These are phyloP conservation scores for Cheilinus undulatus DNA, from an alignment of 2,113 vertebrate genomes.

Conservation along the genomic window DNA sequence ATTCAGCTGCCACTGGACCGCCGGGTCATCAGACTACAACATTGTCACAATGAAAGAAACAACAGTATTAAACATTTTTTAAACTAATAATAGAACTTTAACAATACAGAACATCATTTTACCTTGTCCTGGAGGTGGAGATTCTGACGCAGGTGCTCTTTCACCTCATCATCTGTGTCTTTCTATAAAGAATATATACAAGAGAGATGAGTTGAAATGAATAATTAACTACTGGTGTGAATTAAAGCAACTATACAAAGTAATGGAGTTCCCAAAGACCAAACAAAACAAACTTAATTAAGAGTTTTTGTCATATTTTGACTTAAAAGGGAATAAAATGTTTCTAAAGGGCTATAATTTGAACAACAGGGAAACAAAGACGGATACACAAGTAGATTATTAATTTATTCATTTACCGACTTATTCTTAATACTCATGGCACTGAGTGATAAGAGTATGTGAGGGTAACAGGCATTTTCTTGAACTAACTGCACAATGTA, in stretches of 20 bases:
- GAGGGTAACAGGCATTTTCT: too few relatives aligned
- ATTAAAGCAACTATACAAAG: too few relatives aligned
- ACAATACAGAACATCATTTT: slow-evolving; percentile 25
- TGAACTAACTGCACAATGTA: too few relatives aligned
- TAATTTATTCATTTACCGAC: too few relatives aligned
- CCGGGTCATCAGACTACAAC: slow-evolving; percentile 93
- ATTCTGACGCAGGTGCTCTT: slow-evolving; percentile 92
- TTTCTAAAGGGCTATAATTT: background rate
- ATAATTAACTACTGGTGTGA: too few relatives aligned
- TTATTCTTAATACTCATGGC: too few relatives aligned
- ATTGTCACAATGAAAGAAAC: slow-evolving; percentile 1
- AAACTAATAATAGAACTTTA: background rate
- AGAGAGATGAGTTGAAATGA: background rate
- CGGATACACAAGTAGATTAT: too few relatives aligned
- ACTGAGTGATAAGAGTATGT: too few relatives aligned
- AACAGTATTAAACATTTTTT: background rate
- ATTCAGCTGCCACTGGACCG: slow-evolving; percentile 97
- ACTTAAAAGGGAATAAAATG: background rate
- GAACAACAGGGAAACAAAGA: too few relatives aligned
- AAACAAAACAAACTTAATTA: too few relatives aligned
- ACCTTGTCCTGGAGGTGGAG: slow-evolving; percentile 97
- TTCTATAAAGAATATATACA: slow-evolving; percentile 82
- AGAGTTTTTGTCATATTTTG: too few relatives aligned
- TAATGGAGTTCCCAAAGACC: too few relatives aligned
- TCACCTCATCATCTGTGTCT: slow-evolving; percentile 99